Base-by-base conservation (phyloP, 2,113 vertebrate species). In the Hypomesus transpacificus region DNA sequence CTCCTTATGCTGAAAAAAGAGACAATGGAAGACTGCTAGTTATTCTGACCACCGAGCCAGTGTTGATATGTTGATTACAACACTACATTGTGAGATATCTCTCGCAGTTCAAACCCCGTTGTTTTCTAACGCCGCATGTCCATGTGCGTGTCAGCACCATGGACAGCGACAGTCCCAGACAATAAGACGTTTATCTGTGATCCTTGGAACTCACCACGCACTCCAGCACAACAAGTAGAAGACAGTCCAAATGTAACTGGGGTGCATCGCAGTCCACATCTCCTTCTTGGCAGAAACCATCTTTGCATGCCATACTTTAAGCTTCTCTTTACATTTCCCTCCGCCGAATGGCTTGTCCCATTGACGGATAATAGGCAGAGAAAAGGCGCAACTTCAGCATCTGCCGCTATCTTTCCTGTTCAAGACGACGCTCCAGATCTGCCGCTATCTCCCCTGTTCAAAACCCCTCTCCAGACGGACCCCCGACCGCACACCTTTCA, bases 291-390 rank as follows among this genome's bases (percentile, higher is more conserved):
- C 94, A 93, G 93, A 92, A 89, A 93, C 87, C 96, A 98, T 98
- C 87, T 94, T 91, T 88, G 90, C 94, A 95, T 95, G 95, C 95
- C 96, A 98, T 97, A 89, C 94, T 97, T 95, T 80, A 93, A 91
- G 84, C 91, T 46, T 46, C 90, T 90, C 93, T 91, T 91, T 91
- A 91, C 93, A 93, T 90, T 79, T 90, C 92, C 88, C 90, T 87
- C 71, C 87, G 80, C 87, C 85, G 84, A 80, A 88, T 76, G 93
- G 85, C 88, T 86, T 81, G 92, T 88, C 90, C 93, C 82, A 88
- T 81, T 87, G 79, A 86, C 77, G 80, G 84, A 82, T 83, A 87
- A 79, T 82, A 80, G 80, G 22, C 77, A 81, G 82, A 83, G 62
- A 46, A 57, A 65, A 20, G 75, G 51, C 68, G 63, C 75, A 67